Percentiles rank a stretch among this genome's conserved stretches.
These are phyloP conservation scores for Tinamus major DNA, from an alignment of 2,797 vertebrate species.

Conservation along the genomic window DNA sequence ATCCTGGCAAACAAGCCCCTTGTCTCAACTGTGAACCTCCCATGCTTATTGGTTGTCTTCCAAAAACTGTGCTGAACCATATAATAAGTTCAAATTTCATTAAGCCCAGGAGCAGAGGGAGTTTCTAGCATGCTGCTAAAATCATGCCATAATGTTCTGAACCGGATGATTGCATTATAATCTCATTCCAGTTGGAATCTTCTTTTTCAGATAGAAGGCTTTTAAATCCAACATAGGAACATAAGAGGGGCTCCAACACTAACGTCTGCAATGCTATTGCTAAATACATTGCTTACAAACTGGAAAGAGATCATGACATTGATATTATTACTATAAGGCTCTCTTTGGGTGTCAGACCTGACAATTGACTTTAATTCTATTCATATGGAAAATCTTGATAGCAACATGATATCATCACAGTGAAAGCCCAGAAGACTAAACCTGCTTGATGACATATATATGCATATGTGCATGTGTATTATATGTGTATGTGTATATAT, in stretches of 20 bases:
- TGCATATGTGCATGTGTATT: neutral
- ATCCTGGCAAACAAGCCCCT: slow-evolving; percentile 43
- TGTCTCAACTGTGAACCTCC: slow-evolving; percentile 42
- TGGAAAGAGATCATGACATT: neutral
- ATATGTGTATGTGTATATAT: too few species aligned
- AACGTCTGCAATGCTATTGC: neutral
- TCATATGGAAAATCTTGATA: neutral
- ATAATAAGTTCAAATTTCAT: slow-evolving; percentile 64
- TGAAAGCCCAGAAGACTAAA: neutral
- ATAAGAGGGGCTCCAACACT: neutral
- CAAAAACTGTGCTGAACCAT: slow-evolving; percentile 63
- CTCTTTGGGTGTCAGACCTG: neutral
- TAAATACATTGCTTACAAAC: neutral
- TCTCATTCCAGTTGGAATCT: slow-evolving; percentile 58
- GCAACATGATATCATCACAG: neutral
- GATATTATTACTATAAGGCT: neutral
- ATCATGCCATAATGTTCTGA: slow-evolving; percentile 51
- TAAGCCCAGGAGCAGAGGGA: slow-evolving; percentile 32
- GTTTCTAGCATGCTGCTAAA: slow-evolving; percentile 43
- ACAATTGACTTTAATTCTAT: neutral
- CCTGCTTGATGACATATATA: neutral
- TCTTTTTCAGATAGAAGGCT: slow-evolving; percentile 12
- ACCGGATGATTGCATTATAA: slow-evolving; percentile 52
- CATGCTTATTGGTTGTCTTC: slow-evolving; percentile 53
- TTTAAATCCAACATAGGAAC: slow-evolving; percentile 32